Base-by-base conservation (phyloP, 2,113 vertebrate species). In the Indri indri region DNA sequence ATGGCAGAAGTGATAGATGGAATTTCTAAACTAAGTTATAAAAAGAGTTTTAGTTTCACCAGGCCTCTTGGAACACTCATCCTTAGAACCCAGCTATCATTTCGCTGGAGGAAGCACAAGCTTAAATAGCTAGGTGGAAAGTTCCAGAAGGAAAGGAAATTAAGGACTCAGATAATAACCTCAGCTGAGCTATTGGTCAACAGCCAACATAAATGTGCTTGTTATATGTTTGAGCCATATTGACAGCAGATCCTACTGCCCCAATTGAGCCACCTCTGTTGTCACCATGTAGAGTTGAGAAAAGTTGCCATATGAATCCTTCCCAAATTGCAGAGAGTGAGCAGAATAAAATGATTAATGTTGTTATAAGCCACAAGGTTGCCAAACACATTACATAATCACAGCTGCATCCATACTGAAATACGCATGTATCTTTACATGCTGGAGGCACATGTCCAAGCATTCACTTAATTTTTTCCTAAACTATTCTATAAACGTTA, bases 371-470 rank as follows among this genome's bases (percentile, higher is more conserved):
- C 4, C 18, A 57, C 7, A 63, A 14, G 14, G 70, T 42, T 88
- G n/a, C 8, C 22, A 45, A 77, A 90, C 8, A 57, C 10, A 68
- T 25, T 7, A 81, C 2, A 30, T 50, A 84, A 68, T 66, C 18
- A n/a, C 45, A 66, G 2, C 9, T 40, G 0, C 2, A 59, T 25
- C 1, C 32, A 70, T 16, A 30, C 1, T 37, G 17, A 32, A 89
- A 77, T 61, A 82, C 0, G 2, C 7, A 10, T 0, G 0, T 25
- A 17, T 37, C 9, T n/a, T 70, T 42, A 34, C 6, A 25, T 65
- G 63, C 40, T 32, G 14, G 14, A 32, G 50, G 4, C 59, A 70
- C 7, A 0, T 50, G 32, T 4, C 50, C 0, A 40, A 37, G 6
- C 0, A 6, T 42, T 50, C 27, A 27, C 11, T 50, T 45, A 11